Evolutionary conservation across 2,888 invertebrate genomes (phyloP).

Genomic region (Calephelis perditalis): DNA sequence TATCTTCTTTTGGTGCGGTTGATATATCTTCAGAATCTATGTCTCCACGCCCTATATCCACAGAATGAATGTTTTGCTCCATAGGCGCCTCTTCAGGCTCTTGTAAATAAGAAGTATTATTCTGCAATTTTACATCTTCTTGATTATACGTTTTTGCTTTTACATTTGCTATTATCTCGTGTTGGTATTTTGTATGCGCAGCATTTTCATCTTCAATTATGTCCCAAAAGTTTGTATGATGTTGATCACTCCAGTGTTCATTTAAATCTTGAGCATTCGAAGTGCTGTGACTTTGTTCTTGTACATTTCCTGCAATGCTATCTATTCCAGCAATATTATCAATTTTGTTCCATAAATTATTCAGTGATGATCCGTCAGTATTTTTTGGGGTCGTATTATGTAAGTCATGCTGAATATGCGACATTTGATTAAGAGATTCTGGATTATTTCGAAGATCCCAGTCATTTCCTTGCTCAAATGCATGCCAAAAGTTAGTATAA

Average conservation of each 20-base stretch:
- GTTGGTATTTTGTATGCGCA: constrained; percentile 5
- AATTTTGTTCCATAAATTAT: constrained; percentile 24
- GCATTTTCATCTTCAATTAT: constrained; percentile 14
- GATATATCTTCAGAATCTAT: constrained; percentile 40
- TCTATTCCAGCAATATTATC: constrained; percentile 26
- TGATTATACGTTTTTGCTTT: background rate
- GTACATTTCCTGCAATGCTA: constrained; percentile 24
- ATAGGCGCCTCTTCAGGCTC: background rate
- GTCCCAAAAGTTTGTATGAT: constrained; percentile 4
- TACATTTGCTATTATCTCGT: background rate
- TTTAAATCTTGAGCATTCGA: background rate
- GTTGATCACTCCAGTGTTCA: background rate
- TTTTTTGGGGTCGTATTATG: constrained; percentile 1
- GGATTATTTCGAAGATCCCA: background rate
- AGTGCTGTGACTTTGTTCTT: constrained; percentile 11
- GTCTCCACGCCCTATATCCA: constrained; percentile 44
- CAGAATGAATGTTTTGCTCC: constrained; percentile 18
- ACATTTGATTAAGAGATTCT: background rate
- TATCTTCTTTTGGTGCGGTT: constrained; percentile 22
- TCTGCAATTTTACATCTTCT: background rate
- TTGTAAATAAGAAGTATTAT: background rate
- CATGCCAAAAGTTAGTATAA: background rate
- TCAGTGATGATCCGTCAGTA: constrained; percentile 15
- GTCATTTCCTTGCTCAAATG: background rate
- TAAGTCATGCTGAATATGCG: constrained; percentile 5